phyloP scores from a whole-genome alignment of 2,797 vertebrate species.

The Okamejei kenojei region DNA sequence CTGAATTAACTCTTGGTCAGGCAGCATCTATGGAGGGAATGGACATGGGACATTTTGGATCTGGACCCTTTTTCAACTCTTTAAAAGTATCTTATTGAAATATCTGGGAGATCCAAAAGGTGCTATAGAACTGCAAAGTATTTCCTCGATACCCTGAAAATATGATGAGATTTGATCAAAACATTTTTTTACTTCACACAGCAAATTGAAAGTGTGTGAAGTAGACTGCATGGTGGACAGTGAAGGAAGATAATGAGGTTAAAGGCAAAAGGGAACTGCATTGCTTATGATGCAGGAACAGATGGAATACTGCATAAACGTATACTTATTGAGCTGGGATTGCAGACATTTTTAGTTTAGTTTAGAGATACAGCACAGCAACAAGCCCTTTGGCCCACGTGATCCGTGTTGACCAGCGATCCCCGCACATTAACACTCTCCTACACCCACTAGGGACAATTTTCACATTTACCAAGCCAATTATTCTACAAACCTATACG shows the following conservation, averaged over 20 bases:
- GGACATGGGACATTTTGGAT: too few species aligned
- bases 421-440: too few species aligned
- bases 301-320: not conserved
- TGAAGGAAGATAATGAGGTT: not conserved
- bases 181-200: not conserved
- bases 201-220: not conserved
- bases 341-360: not conserved
- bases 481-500: too few species aligned
- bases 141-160: not conserved
- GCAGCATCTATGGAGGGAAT: too few species aligned
- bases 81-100: not conserved
- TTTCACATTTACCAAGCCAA: too few species aligned
- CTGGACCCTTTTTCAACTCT: too few species aligned
- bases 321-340: not conserved
- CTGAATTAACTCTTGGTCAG: too few species aligned
- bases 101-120: not conserved
- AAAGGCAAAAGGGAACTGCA: not conserved
- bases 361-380: too few species aligned
- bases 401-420: too few species aligned
- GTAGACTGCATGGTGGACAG: not conserved
- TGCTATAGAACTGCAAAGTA: not conserved
- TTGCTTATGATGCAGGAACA: not conserved
- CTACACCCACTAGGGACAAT: too few species aligned
- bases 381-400: too few species aligned
- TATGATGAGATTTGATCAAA: not conserved